Evolutionary conservation across 2,888 invertebrate genomes (phyloP).

Genomic region (Hirtodrosophila confusa): DNA sequence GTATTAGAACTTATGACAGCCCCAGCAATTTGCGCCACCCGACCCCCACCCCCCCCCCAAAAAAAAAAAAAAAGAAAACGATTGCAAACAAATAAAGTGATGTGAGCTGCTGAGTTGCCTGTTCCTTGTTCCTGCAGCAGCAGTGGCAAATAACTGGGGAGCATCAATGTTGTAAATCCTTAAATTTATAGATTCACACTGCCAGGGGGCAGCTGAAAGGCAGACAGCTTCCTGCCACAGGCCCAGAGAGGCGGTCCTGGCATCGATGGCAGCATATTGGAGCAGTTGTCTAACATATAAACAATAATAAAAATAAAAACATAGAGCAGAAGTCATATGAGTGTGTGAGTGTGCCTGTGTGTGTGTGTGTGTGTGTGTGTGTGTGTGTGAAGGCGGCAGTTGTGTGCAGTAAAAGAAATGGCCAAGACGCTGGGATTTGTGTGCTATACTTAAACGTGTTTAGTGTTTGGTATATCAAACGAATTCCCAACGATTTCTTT

Average conservation of each 20-base stretch:
- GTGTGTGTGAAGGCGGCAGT: background rate
- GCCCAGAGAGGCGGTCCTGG: conserved; percentile 4
- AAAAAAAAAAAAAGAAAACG: conserved; percentile 19
- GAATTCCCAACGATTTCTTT: background rate
- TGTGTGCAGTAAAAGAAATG: conserved; percentile 4
- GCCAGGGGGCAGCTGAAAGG: background rate
- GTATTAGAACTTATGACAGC: conserved; percentile 76
- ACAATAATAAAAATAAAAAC: conserved; percentile 61
- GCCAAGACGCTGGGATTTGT: conserved; percentile 23
- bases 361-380: conserved; percentile 13
- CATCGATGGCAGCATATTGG: conserved; percentile 48
- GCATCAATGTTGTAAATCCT: conserved; percentile 65
- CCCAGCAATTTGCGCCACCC: conserved; percentile 54
- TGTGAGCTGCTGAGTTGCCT: conserved; percentile 19
- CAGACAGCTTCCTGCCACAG: conserved; percentile 3
- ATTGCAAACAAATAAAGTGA: conserved; percentile 66
- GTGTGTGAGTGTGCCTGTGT: background rate
- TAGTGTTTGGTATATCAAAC: background rate
- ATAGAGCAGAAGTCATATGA: conserved; percentile 21
- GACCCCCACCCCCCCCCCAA: background rate
- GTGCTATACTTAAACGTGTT: conserved; percentile 12
- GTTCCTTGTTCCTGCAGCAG: background rate
- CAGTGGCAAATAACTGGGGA: conserved; percentile 28
- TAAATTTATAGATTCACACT: conserved; percentile 65
- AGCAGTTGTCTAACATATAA: conserved; percentile 54